Conservation (phyloP, 2,888 invertebrate species). For the Stenichneumon culpator region DNA sequence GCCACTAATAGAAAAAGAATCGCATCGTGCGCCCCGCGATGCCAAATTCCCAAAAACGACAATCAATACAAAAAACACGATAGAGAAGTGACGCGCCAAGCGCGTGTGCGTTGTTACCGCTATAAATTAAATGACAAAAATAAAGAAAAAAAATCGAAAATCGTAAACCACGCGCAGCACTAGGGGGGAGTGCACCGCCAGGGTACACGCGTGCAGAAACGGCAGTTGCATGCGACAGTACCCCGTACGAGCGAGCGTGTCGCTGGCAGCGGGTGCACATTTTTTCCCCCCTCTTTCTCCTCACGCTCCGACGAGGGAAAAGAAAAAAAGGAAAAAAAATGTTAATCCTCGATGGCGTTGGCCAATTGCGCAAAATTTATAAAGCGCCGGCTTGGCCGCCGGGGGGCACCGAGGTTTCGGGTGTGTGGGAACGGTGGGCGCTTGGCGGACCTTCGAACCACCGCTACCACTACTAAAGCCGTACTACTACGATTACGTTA, state of each 20-base stretch:
- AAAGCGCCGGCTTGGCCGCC: constrained; percentile 68
- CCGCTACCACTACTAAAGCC: constrained; percentile 12
- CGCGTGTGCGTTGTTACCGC: neutral
- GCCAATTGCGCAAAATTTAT: constrained; percentile 79
- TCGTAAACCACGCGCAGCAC: constrained; percentile 9
- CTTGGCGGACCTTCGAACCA: constrained; percentile 37
- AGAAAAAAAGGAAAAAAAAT: constrained; percentile 57
- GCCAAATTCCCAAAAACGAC: neutral
- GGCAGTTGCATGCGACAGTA: constrained; percentile 68
- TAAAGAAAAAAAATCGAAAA: no score
- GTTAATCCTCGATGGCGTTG: constrained; percentile 70
- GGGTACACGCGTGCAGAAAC: constrained; percentile 49
- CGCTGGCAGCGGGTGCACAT: constrained; percentile 69
- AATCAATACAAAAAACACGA: neutral
- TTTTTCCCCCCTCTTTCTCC: constrained; percentile 65
- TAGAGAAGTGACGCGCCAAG: neutral
- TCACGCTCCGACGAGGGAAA: constrained; percentile 35
- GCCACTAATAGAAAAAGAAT: no score
- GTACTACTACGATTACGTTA: constrained; percentile 52
- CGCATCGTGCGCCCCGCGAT: neutral
- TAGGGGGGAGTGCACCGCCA: constrained; percentile 31
- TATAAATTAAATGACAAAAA: neutral
- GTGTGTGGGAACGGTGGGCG: constrained; percentile 19
- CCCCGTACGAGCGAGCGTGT: constrained; percentile 63
- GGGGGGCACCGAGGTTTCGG: constrained; percentile 46